These are phyloP conservation scores for Hemitrygon akajei DNA, from an alignment of 2,797 vertebrate genomes.

Conservation along the genomic window DNA sequence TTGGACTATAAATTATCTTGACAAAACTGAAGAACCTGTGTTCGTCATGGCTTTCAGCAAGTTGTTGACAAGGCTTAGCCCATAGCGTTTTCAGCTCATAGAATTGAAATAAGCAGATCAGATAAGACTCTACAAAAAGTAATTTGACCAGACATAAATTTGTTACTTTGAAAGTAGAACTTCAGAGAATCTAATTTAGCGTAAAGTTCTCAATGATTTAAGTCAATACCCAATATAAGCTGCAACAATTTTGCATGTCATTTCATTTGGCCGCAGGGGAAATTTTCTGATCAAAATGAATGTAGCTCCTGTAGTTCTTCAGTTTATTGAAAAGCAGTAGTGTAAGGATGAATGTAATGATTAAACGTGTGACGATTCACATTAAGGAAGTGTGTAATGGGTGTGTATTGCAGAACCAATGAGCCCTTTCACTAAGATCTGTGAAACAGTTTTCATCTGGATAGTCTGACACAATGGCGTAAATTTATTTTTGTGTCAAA, in stretches of 20 bases:
- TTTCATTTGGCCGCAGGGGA: neutral
- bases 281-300: neutral
- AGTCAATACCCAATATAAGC: neutral
- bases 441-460: neutral
- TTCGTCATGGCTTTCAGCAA: no score
- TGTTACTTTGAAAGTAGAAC: neutral
- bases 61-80: no score
- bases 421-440: slow-evolving; percentile 22
- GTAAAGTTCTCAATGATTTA: neutral
- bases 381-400: neutral
- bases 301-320: neutral
- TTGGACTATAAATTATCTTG: no score
- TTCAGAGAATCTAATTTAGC: neutral
- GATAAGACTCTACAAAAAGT: neutral
- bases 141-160: neutral
- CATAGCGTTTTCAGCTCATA: neutral
- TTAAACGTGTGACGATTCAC: slow-evolving; percentile 1
- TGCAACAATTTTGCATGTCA: neutral
- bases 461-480: slow-evolving; percentile 32
- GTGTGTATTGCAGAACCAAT: slow-evolving; percentile 22
- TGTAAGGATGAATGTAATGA: neutral
- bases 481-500: slow-evolving; percentile 18
- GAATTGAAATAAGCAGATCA: neutral
- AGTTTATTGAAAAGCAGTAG: neutral
- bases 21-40: no score